These are phyloP conservation scores for Cyanoliseus patagonus DNA, from an alignment of 2,113 vertebrate species.

Conservation along the genomic window DNA sequence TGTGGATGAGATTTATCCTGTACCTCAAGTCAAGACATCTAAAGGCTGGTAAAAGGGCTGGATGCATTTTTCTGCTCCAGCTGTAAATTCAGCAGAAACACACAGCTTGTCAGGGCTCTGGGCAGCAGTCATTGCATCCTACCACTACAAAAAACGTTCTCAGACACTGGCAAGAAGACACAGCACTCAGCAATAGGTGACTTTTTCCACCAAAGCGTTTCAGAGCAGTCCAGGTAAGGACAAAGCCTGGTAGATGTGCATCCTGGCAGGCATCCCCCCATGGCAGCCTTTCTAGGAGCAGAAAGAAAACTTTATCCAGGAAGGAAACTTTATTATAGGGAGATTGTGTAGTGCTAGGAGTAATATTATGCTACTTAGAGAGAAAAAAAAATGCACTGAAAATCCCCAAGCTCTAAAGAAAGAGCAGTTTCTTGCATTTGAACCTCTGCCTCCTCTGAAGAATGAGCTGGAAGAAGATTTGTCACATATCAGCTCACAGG, in stretches of 20 bases:
- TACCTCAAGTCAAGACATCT: not conserved
- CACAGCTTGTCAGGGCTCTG: too few species aligned
- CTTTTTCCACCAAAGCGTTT: fast-evolving
- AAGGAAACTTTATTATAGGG: not conserved
- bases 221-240: not conserved
- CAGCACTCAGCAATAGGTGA: too few species aligned
- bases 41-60: not conserved
- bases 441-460: not conserved
- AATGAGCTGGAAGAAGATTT: not conserved
- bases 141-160: not conserved
- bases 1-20: not conserved
- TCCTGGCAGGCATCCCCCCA: not conserved
- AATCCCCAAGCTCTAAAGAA: not conserved
- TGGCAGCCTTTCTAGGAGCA: not conserved
- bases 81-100: not conserved
- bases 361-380: not conserved
- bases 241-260: not conserved
- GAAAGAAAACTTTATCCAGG: not conserved
- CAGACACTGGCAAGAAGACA: not conserved
- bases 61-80: not conserved
- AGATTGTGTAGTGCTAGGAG: not conserved
- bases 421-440: not conserved
- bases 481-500: not conserved
- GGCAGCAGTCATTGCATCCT: not conserved
- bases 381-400: not conserved